phyloP scores from a whole-genome alignment of 2,888 invertebrate genomes.

The Harpalus rufipes region DNA sequence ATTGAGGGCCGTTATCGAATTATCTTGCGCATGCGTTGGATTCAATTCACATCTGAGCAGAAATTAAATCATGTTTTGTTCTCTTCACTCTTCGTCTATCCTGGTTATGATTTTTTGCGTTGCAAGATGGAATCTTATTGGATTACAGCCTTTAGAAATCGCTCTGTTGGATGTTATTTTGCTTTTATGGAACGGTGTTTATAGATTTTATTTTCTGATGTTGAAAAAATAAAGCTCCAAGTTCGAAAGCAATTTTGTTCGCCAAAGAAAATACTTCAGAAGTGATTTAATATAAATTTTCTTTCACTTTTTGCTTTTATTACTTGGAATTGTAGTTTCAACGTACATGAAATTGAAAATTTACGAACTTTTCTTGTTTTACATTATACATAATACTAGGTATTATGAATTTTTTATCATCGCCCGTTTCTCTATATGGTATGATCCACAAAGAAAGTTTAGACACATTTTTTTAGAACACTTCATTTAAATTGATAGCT shows the following conservation, averaged over 20 bases:
- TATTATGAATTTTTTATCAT: background rate
- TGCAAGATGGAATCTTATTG: constrained; percentile 53
- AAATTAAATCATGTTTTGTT: constrained; percentile 50
- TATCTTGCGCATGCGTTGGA: constrained; percentile 34
- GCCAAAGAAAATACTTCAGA: constrained; percentile 23
- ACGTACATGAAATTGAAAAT: background rate
- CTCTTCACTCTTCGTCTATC: constrained; percentile 1
- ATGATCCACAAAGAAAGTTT: no score
- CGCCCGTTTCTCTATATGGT: no score
- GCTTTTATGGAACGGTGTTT: constrained; percentile 52
- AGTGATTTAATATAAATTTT: constrained; percentile 46
- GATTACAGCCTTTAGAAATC: constrained; percentile 46
- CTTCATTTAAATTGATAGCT: background rate
- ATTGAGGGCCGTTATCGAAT: constrained; percentile 60
- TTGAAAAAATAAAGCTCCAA: constrained; percentile 46
- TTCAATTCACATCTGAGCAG: constrained; percentile 10
- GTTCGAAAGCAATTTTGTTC: constrained; percentile 43
- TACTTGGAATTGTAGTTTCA: constrained; percentile 6
- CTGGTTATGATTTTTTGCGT: constrained; percentile 48
- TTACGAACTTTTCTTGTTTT: background rate
- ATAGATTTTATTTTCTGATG: constrained; percentile 55
- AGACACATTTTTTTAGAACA: no score
- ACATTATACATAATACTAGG: background rate
- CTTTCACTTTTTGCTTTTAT: constrained; percentile 19
- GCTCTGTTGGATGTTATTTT: constrained; percentile 54